phyloP scores from a whole-genome alignment of 2,797 vertebrate species.

The Hoplostethus mediterraneus region DNA sequence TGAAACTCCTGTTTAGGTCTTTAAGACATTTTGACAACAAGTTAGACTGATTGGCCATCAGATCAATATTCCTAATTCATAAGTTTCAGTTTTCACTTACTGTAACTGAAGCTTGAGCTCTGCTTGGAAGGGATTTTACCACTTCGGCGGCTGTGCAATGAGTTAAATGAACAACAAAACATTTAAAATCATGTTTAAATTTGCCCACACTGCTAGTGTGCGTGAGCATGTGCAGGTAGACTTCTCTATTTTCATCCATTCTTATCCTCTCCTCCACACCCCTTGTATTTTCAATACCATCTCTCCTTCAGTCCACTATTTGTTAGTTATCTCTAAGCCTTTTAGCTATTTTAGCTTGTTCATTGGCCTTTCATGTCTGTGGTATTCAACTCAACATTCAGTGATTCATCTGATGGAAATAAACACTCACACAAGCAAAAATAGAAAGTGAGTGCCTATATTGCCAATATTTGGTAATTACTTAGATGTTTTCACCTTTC shows the following conservation, averaged over 20 bases:
- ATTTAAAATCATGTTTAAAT: not conserved
- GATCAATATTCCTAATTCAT: too few relatives aligned
- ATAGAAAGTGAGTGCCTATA: too few relatives aligned
- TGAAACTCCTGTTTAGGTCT: too few relatives aligned
- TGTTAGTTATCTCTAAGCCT: slow-evolving; percentile 77
- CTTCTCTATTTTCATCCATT: not conserved
- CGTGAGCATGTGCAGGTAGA: not conserved
- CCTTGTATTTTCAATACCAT: not conserved
- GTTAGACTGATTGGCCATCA: too few relatives aligned
- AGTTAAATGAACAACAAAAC: not conserved
- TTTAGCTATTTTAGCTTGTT: not conserved
- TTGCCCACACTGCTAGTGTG: not conserved
- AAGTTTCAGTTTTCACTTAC: not conserved
- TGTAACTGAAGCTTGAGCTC: not conserved
- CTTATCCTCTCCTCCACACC: not conserved
- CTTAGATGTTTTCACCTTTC: too few relatives aligned
- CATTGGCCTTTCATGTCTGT: not conserved
- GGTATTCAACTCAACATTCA: not conserved
- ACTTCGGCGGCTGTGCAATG: not conserved
- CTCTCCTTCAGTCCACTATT: slow-evolving; percentile 19
- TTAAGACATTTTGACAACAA: too few relatives aligned
- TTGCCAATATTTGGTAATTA: too few relatives aligned
- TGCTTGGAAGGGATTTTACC: not conserved
- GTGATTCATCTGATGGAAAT: slow-evolving; percentile 1
- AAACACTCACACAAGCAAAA: not conserved